Percentiles rank a stretch among this genome's conserved stretches.
phyloP scores from a whole-genome alignment of 1,140 invertebrate species.

The Lethrus apterus region DNA sequence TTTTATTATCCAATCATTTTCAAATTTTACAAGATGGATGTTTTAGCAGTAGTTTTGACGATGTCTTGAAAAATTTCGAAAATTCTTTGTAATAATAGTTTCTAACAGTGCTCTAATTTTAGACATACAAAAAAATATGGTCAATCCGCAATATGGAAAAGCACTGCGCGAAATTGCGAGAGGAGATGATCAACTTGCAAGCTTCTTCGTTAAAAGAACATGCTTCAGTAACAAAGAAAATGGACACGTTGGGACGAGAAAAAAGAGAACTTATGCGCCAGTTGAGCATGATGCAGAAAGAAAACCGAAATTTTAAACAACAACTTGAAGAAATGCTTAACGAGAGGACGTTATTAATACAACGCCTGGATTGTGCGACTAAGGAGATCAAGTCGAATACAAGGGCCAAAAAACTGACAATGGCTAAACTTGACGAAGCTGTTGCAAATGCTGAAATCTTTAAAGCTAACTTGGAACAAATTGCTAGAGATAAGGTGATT shows the following conservation, averaged over 20 bases:
- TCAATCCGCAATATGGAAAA: slow-evolving; percentile 12
- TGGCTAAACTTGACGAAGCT: slow-evolving; percentile 29
- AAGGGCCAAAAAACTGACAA: slow-evolving; percentile 26
- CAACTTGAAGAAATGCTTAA: slow-evolving; percentile 29
- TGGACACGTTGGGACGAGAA: slow-evolving; percentile 25
- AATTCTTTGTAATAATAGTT: not conserved
- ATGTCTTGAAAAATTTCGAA: not conserved
- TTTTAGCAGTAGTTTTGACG: not conserved
- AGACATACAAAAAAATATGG: slow-evolving; percentile 4
- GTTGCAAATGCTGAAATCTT: slow-evolving; percentile 21
- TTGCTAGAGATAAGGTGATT: slow-evolving; percentile 27
- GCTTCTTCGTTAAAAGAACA: slow-evolving; percentile 29
- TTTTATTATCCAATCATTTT: too few relatives aligned
- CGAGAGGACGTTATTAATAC: slow-evolving; percentile 21
- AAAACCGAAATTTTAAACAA: slow-evolving; percentile 27
- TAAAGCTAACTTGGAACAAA: slow-evolving; percentile 21
- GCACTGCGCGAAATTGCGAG: slow-evolving; percentile 17
- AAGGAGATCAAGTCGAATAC: slow-evolving; percentile 28
- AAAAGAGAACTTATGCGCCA: slow-evolving; percentile 27
- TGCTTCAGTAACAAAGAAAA: slow-evolving; percentile 21
- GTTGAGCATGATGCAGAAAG: slow-evolving; percentile 22
- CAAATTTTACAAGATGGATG: not conserved
- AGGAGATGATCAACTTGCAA: slow-evolving; percentile 22
- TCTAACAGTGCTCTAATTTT: not conserved
- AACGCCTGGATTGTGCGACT: slow-evolving; percentile 23